Conservation (phyloP, 2,888 invertebrate species). For the Epiblema foenella region DNA sequence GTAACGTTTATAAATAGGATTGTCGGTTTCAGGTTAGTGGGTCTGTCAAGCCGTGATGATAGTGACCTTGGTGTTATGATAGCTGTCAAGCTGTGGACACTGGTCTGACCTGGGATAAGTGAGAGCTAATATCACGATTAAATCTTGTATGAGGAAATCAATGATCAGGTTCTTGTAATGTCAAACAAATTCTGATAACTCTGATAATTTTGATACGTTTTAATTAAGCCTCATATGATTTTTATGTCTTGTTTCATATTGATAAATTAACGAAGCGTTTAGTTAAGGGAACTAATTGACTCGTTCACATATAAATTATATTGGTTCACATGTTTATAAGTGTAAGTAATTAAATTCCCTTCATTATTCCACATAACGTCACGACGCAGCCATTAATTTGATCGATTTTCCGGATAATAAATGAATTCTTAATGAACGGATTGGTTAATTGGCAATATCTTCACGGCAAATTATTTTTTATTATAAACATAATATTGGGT, state of each 20-base stretch:
- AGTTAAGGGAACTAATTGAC: constrained; percentile 14
- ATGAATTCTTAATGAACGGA: constrained; percentile 18
- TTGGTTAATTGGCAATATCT: constrained; percentile 20
- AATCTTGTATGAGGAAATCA: constrained; percentile 29
- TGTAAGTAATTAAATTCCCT: constrained; percentile 18
- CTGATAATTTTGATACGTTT: background rate
- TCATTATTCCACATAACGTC: constrained; percentile 19
- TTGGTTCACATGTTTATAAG: constrained; percentile 17
- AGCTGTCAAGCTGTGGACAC: constrained; percentile 27
- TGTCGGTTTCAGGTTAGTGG: constrained; percentile 29
- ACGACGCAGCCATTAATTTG: constrained; percentile 19
- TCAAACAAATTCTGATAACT: background rate
- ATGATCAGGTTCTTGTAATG: constrained; percentile 17
- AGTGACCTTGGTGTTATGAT: constrained; percentile 35
- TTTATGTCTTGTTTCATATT: background rate
- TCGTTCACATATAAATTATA: background rate
- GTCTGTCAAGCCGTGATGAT: constrained; percentile 34
- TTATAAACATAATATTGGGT: no score
- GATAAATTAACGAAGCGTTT: background rate
- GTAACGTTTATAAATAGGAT: constrained; percentile 7
- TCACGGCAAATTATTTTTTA: constrained; percentile 26
- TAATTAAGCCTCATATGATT: background rate
- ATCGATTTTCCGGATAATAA: constrained; percentile 27
- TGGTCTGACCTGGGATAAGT: constrained; percentile 33
- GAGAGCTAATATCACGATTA: constrained; percentile 31